Conservation (phyloP, 2,888 invertebrate species). For the Melanostoma scalare region DNA sequence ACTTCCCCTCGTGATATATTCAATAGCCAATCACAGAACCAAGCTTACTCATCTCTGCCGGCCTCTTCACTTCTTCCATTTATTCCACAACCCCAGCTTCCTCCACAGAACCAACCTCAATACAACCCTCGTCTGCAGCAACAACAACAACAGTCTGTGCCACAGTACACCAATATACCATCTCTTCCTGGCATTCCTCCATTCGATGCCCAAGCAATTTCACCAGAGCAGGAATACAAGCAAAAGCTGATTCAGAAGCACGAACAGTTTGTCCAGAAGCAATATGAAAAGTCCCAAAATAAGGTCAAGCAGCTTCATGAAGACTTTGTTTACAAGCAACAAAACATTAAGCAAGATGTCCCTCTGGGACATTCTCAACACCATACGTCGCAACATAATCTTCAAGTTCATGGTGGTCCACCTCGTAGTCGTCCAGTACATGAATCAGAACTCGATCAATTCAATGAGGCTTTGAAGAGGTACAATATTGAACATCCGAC, state of each 20-base stretch:
- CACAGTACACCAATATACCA: conserved; percentile 31
- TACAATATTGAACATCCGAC: conserved; percentile 88
- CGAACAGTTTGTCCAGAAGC: conserved; percentile 90
- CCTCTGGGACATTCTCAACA: conserved; percentile 81
- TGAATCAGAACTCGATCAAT: conserved; percentile 86
- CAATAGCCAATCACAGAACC: conserved; percentile 67
- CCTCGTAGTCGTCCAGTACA: conserved; percentile 81
- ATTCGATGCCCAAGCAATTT: conserved; percentile 36
- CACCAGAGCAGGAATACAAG: conserved; percentile 86
- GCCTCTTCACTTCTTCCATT: conserved; percentile 23
- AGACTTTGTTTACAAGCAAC: conserved; percentile 87
- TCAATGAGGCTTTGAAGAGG: conserved; percentile 86
- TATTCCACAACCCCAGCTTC: conserved; percentile 38
- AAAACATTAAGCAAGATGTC: conserved; percentile 84
- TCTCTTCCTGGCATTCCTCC: conserved; percentile 71
- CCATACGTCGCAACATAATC: too few species aligned
- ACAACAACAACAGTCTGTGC: conserved; percentile 74
- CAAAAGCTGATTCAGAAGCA: conserved; percentile 89
- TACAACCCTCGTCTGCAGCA: conserved; percentile 76
- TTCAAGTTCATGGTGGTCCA: conserved; percentile 78
- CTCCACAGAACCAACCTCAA: conserved; percentile 62
- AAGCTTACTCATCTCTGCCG: conserved; percentile 55
- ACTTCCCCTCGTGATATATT: conserved; percentile 75
- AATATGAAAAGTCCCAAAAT: conserved; percentile 90
- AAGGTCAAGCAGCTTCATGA: conserved; percentile 89